Evolutionary conservation across 1,140 invertebrate genomes (phyloP).

Genomic region (Agrypnia vestita): DNA sequence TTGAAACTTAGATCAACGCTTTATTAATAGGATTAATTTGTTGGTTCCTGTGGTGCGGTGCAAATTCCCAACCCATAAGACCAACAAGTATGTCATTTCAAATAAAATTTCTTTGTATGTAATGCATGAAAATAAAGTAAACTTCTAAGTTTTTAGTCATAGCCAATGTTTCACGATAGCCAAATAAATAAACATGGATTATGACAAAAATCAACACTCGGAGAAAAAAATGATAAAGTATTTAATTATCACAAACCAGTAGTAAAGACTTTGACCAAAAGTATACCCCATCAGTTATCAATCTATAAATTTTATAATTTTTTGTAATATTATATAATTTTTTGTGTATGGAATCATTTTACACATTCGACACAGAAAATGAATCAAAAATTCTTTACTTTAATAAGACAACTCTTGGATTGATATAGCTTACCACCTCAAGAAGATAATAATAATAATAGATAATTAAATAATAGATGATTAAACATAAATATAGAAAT

Average conservation of each 20-base stretch:
- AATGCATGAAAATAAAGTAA: no score
- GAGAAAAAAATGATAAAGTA: no score
- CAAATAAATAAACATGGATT: background rate
- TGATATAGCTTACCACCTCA: background rate
- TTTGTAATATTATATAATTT: no score
- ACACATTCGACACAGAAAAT: background rate
- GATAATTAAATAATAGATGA: slow-evolving; percentile 10
- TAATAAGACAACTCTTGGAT: no score
- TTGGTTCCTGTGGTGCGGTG: no score
- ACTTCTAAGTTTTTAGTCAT: no score
- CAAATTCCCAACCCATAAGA: no score
- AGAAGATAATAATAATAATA: slow-evolving; percentile 23
- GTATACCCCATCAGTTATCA: background rate
- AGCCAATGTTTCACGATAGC: background rate
- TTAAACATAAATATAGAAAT: background rate
- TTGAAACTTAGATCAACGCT: no score
- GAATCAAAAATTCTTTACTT: no score
- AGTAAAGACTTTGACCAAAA: background rate
- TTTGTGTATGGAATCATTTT: background rate
- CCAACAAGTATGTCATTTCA: background rate
- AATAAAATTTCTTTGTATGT: background rate
- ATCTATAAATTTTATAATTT: background rate
- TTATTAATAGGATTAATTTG: no score
- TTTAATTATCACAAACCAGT: background rate
- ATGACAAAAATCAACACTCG: background rate